Base-by-base conservation (phyloP, 2,888 invertebrate species). In the Platycheirus rosarum region DNA sequence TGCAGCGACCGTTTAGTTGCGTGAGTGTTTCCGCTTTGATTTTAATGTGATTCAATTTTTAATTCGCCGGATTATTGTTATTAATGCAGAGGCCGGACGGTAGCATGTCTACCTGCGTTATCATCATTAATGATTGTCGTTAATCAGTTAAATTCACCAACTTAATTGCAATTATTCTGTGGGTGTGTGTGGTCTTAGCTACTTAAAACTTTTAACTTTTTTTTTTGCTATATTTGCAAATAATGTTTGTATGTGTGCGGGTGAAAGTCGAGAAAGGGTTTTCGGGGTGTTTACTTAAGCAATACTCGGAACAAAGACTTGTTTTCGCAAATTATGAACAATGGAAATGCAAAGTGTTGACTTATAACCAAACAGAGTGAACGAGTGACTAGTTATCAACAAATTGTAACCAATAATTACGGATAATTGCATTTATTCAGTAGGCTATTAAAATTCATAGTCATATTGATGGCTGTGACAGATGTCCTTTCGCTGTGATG, bases 361-460 rank as follows among this genome's bases (percentile, higher is more conserved):
- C 53, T 46, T 53, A 49, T 63, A n/a, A 44, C 65, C 16, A 51
- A 57, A 57, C 42, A 32, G 29, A 32, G 7, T 60, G 53, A 65
- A 51, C 71, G 76, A 66, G 32, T 77, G 82, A 77, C 73, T 76
- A 82, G 77, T 82, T 82, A 77, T 71, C 73, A 29, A 73, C 49
- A 62, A 76, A 82, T 82, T 82, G 82, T 82, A 46, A 73, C 80
- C 68, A 40, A 82, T 75, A 84, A 82, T 78, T 78, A 66, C 49
- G 63, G 46, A 71, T 84, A 78, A 84, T 84, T 82, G 53, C 75
- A 70, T 78, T 82, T 84, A 84, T 84, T 68, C 77, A 68, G 78
- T 40, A 63, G 71, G 68, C 75, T 74, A 82, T 84, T 82, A 77
- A 84, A 82, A 74, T 78, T 84, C 73, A 78, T 78, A 32, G 32